Base-by-base conservation (phyloP, 1,140 invertebrate genomes). In the Drosophila sulfurigaster region DNA sequence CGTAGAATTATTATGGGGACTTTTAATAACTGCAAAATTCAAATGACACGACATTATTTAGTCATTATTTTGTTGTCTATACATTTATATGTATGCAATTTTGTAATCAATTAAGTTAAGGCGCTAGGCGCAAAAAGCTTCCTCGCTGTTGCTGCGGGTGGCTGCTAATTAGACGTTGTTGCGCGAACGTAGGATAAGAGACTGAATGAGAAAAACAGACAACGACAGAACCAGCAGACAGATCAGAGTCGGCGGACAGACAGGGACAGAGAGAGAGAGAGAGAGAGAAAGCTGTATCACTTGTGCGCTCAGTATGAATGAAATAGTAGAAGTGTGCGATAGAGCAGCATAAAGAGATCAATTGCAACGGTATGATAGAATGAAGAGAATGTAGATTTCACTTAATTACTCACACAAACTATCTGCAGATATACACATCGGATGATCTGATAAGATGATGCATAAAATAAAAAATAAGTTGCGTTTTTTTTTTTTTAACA, bases 121-220 rank as follows among this genome's bases (percentile, higher is more conserved):
- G 85, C 80, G 75, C 74, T 63, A 66, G 67, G 85, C 85, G 85
- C 80, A 43, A 70, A 64, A 70, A 65, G 28, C 54, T 64, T 41
- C 30, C 60, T 57, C 62, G 56, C 4, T 38, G 65, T 10, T 10
- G 8, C 30, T 32, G 35, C 35, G 7, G 10, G 7, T 38, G 32
- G 7, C 20, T 32, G 32, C 32, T 32, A 32, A 38, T 28, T 54
- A 70, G 77, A 76, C 79, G 77, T 88, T 75, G 80, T 89, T 88
- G 74, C 83, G 83, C 83, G 80, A 87, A 88, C 80, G 77, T 83
- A 74, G 63, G 52, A 77, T 83, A 78, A 88, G 85, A 89, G 83
- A 88, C 77, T 88, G 64, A 88, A 69, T 88, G 64, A 54, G 80
- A 67, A 80, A 74, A 78, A 72, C 57, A 82, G 49, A 62, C 35